phyloP scores from a whole-genome alignment of 2,888 invertebrate genomes.

The Thecophora atra region DNA sequence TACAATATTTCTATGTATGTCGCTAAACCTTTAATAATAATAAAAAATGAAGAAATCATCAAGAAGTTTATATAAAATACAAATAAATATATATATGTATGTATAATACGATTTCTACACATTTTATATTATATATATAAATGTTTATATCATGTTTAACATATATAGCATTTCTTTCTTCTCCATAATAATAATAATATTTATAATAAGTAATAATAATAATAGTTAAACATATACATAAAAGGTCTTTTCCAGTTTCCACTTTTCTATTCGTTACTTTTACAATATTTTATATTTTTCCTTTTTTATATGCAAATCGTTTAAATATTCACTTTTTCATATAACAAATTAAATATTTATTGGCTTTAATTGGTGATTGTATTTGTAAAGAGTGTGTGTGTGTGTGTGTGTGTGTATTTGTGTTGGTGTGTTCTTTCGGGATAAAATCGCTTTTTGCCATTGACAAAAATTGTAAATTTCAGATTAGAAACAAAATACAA shows the following conservation, averaged over 20 bases:
- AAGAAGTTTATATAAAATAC: too few relatives aligned
- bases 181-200: background rate
- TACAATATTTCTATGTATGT: conserved; percentile 14
- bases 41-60: too few relatives aligned
- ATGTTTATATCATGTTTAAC: background rate
- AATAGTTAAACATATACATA: conserved; percentile 25
- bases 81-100: conserved; percentile 19
- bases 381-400: too few relatives aligned
- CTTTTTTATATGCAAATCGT: conserved; percentile 6
- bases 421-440: background rate
- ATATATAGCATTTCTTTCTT: too few relatives aligned
- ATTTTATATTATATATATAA: background rate
- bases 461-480: conserved; percentile 16
- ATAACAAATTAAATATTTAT: conserved; percentile 20
- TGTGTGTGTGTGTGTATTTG: conserved; percentile 28
- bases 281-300: background rate
- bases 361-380: conserved; percentile 14
- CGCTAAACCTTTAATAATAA: conserved; percentile 8
- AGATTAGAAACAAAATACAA: conserved; percentile 51
- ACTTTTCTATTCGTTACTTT: conserved; percentile 12
- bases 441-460: background rate
- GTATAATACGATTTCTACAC: background rate
- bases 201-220: conserved; percentile 20
- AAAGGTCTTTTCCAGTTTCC: conserved; percentile 31
- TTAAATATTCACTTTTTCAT: conserved; percentile 11